Evolutionary conservation across 2,113 vertebrate genomes (phyloP), one percentile per base, ranked within the genome.

Genomic region (Planiliza haematocheilus): DNA sequence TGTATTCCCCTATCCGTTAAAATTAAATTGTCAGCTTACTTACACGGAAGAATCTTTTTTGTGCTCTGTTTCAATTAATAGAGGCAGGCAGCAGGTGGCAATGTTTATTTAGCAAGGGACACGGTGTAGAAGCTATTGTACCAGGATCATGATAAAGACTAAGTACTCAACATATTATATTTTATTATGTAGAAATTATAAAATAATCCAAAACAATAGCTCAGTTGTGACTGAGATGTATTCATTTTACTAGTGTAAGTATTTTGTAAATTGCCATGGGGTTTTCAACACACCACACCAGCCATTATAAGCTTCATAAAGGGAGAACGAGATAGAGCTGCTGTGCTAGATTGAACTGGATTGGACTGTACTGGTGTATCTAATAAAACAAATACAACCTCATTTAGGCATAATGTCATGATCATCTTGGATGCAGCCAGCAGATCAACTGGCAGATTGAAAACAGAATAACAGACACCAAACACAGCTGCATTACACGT

Each of bases 81-180:
- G 41, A 65, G 51, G 53, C 82, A 72, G 87, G 84, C 86, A 92
- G 88, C 85, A 91, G 89, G 86, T 90, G 91, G 87, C 85, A 85
- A 87, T 87, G 87, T 91, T 88, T 89, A 89, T 91, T 89, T 89
- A 82, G 38, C 64, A 50, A 87, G 55, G 38, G 52, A 83, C 14
- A 38, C 13, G 49, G 55, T 2, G 16, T 18, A 1, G 63, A 58
- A 51, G 37, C 30, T 60, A 43, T 55, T 66, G 53, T 70, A 37
- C 62, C 38, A 66, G 24, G 57, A 14, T 57, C 39, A 53, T 51
- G 17, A 73, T 20, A 48, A 64, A 10, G 3, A 55, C 24, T 21
- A 46, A 11, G n/a, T 57, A 37, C 13, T 37, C 8, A 18, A 56
- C 20, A 70, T 7, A 39, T 38, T 53, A 38, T 16, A 36, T 9